Conservation (phyloP, 1,140 invertebrate genomes). For the Orussus abietinus region DNA sequence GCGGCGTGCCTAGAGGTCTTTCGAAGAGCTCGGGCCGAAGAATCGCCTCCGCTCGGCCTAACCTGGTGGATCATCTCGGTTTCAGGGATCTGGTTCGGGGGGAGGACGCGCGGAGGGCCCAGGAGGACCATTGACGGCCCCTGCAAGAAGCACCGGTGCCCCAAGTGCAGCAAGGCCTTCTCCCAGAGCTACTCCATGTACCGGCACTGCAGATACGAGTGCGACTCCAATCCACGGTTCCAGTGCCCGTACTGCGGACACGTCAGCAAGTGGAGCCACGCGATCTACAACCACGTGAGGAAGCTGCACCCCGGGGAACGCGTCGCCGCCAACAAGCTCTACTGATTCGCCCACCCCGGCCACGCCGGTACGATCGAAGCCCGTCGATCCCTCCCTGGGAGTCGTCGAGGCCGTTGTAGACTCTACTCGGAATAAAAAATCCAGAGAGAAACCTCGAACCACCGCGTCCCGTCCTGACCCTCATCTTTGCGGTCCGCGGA, state of each 20-base stretch:
- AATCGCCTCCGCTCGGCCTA: not conserved
- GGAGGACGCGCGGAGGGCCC: no score
- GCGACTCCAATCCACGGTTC: slow-evolving; percentile 64
- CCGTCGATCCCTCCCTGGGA: no score
- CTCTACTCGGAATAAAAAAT: slow-evolving; percentile 1
- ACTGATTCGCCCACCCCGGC: no score
- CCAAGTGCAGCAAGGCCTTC: slow-evolving; percentile 41
- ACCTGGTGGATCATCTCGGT: not conserved
- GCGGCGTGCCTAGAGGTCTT: no score
- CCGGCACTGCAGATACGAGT: slow-evolving; percentile 67
- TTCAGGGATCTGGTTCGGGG: not conserved
- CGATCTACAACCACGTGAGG: slow-evolving; percentile 44
- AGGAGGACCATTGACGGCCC: no score
- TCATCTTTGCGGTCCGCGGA: slow-evolving; percentile 1
- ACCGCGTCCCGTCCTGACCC: not conserved
- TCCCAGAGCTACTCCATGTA: slow-evolving; percentile 57
- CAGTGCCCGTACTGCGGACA: slow-evolving; percentile 56
- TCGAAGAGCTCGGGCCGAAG: no score
- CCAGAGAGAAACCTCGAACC: slow-evolving; percentile 11
- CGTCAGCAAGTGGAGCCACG: slow-evolving; percentile 41
- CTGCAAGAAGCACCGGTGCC: slow-evolving; percentile 31
- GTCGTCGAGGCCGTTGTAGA: no score
- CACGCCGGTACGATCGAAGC: no score
- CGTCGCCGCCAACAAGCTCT: slow-evolving; percentile 33
- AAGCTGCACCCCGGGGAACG: slow-evolving; percentile 36